Evolutionary conservation across 2,113 vertebrate genomes (phyloP).

Genomic region (Scomber japonicus): DNA sequence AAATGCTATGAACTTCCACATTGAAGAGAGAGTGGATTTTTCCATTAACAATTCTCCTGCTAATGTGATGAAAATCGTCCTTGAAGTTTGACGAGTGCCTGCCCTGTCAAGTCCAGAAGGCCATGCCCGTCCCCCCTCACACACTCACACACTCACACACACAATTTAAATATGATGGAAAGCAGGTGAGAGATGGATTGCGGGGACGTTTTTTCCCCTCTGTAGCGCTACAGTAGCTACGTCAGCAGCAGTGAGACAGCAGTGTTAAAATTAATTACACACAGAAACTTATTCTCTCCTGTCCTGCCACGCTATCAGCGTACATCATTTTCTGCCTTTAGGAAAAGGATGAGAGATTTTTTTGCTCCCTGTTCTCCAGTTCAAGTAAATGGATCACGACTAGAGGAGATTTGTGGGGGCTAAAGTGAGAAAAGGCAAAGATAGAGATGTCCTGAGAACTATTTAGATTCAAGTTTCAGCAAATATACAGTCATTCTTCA

Average conservation of each 20-base stretch:
- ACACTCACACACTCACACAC: neutral
- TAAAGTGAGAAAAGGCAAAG: neutral
- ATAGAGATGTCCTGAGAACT: neutral
- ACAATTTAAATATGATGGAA: constrained; percentile 76
- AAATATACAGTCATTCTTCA: neutral
- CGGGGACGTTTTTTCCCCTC: constrained; percentile 29
- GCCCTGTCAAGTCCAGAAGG: constrained; percentile 57
- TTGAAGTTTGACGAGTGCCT: constrained; percentile 65
- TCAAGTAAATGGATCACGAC: constrained; percentile 39
- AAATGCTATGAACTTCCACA: constrained; percentile 9
- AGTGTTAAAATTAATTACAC: constrained; percentile 70
- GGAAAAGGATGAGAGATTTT: neutral
- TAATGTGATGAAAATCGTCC: constrained; percentile 58
- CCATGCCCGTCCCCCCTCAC: neutral
- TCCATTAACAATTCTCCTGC: constrained; percentile 36
- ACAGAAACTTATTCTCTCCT: constrained; percentile 60
- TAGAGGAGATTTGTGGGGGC: too few species aligned
- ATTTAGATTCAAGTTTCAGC: constrained; percentile 2
- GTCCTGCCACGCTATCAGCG: constrained; percentile 48
- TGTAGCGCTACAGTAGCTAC: constrained; percentile 63
- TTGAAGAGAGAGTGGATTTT: constrained; percentile 21
- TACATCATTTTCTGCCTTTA: constrained; percentile 47
- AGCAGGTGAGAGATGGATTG: constrained; percentile 67
- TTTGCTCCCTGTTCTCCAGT: constrained; percentile 28
- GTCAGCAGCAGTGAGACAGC: constrained; percentile 62